Percentiles rank a stretch among this genome's conserved stretches.
Conservation (phyloP, 2,888 invertebrate genomes). For the Thyatira batis region DNA sequence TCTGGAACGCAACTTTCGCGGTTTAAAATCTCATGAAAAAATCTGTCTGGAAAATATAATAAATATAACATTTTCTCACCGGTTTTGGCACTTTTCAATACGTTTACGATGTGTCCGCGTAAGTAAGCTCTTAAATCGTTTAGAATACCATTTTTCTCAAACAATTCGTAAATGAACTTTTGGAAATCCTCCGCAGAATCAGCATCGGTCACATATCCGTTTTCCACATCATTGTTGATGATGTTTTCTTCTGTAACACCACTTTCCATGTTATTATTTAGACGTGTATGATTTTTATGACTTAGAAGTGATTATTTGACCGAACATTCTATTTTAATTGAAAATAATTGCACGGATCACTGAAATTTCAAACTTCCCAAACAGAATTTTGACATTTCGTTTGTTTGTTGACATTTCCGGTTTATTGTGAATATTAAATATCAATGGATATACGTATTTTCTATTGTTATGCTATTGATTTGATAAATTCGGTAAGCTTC, state of each 20-base stretch:
- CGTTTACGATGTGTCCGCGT: constrained; percentile 81
- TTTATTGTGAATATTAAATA: constrained; percentile 17
- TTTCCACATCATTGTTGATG: constrained; percentile 17
- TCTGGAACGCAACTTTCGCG: neutral
- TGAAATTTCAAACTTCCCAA: constrained; percentile 71
- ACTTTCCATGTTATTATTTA: constrained; percentile 50
- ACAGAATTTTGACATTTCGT: constrained; percentile 49
- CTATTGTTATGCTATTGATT: neutral
- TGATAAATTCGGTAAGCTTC: neutral
- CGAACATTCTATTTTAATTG: constrained; percentile 32
- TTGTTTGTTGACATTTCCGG: constrained; percentile 61
- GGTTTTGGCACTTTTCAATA: constrained; percentile 75
- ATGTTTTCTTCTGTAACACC: constrained; percentile 19
- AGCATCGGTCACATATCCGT: constrained; percentile 29
- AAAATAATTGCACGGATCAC: constrained; percentile 36
- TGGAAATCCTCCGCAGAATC: constrained; percentile 80
- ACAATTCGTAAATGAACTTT: constrained; percentile 79
- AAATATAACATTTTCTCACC: constrained; percentile 35
- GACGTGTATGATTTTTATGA: constrained; percentile 3
- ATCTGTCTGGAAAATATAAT: neutral
- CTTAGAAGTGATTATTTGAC: constrained; percentile 8
- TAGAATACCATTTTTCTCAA: constrained; percentile 83
- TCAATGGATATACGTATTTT: neutral
- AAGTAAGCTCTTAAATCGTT: constrained; percentile 82
- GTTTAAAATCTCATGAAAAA: neutral